Conservation (phyloP, 2,888 invertebrate genomes). For the Athripsodes cinereus region DNA sequence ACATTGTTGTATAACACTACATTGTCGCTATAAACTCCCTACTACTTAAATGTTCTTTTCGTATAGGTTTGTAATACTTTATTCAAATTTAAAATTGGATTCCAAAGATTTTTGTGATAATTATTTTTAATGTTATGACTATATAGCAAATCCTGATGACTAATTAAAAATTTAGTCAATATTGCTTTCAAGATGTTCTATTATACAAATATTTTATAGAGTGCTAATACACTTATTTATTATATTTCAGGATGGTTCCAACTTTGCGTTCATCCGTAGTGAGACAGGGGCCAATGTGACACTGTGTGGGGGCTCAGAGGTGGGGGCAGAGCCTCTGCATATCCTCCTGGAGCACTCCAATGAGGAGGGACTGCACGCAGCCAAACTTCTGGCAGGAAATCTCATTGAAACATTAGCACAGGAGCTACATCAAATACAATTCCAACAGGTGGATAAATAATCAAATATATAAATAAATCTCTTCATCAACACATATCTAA, state of each 20-base stretch:
- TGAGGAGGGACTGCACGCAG: conserved; percentile 60
- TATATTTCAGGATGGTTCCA: conserved; percentile 57
- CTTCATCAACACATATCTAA: not conserved
- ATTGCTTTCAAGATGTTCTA: too few species aligned
- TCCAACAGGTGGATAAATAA: conserved; percentile 4
- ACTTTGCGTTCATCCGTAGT: conserved; percentile 69
- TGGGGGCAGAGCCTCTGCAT: conserved; percentile 60
- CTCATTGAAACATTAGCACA: conserved; percentile 71
- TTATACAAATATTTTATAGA: too few species aligned
- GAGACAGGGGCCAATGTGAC: conserved; percentile 75
- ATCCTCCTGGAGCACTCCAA: conserved; percentile 69
- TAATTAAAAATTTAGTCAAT: too few species aligned
- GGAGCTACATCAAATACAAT: conserved; percentile 37
- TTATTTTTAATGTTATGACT: too few species aligned
- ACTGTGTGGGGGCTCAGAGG: conserved; percentile 61
- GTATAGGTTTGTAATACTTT: too few species aligned
- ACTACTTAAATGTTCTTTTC: too few species aligned
- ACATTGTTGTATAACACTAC: too few species aligned
- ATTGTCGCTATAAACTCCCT: too few species aligned
- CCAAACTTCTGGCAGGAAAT: conserved; percentile 68
- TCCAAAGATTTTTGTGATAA: too few species aligned
- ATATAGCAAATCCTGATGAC: too few species aligned
- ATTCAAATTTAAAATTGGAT: too few species aligned
- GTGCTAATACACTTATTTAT: too few species aligned
- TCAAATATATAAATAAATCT: not conserved